Conservation (phyloP, 2,797 vertebrate species). For the Sitta carolinensis region DNA sequence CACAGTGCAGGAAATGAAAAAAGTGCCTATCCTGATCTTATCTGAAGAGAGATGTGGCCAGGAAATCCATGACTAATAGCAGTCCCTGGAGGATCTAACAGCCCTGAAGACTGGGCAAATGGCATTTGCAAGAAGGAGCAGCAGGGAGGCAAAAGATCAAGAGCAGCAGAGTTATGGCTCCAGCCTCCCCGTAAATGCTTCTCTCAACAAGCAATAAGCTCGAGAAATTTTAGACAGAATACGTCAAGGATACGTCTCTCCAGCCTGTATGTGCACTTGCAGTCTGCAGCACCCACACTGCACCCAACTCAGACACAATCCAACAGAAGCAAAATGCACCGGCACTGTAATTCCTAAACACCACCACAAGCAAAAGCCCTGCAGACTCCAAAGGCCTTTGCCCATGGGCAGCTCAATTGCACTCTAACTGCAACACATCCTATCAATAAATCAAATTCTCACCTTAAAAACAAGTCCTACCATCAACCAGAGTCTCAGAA, state of each 20-base stretch:
- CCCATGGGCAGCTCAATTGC: not conserved
- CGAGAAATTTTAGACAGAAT: not conserved
- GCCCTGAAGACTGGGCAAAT: not conserved
- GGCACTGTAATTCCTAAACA: not conserved
- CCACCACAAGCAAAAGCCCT: not conserved
- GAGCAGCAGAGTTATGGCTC: not conserved
- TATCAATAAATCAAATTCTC: not conserved
- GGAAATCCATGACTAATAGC: not conserved
- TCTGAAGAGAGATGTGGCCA: not conserved
- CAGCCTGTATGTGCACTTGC: not conserved
- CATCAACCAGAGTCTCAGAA: not conserved
- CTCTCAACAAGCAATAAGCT: not conserved
- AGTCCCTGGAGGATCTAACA: not conserved
- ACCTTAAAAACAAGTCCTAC: not conserved
- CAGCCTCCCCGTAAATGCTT: not conserved
- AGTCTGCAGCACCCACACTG: not conserved
- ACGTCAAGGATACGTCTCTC: rapidly evolving
- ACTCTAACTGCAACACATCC: not conserved
- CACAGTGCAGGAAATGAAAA: not conserved
- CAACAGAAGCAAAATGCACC: not conserved
- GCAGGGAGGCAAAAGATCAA: not conserved
- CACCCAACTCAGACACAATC: not conserved
- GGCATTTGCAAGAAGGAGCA: not conserved
- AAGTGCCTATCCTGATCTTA: not conserved
- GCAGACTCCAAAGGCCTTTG: not conserved